phyloP scores from a whole-genome alignment of 2,113 vertebrate species.

The Zootoca vivipara region DNA sequence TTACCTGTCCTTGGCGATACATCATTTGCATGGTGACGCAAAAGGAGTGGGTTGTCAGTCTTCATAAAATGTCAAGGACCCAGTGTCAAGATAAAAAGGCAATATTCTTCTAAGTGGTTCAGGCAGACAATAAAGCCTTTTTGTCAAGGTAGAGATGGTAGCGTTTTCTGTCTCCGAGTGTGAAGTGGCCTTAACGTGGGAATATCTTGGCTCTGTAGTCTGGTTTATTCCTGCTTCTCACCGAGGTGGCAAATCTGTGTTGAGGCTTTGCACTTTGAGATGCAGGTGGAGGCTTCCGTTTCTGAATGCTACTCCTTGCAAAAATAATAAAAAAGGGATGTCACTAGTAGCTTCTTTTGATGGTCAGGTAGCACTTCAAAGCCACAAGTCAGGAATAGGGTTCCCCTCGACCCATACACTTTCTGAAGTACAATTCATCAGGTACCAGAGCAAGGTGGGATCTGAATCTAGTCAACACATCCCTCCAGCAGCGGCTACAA shows the following conservation, averaged over 20 bases:
- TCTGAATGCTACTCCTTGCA: not conserved
- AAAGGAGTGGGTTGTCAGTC: not conserved
- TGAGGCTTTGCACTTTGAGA: not conserved
- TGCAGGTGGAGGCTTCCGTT: not conserved
- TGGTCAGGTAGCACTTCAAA: not conserved
- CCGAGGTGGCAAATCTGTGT: not conserved
- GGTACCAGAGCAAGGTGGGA: too few relatives aligned
- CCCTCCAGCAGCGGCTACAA: too few relatives aligned
- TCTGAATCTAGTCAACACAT: too few relatives aligned
- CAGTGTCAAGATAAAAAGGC: not conserved
- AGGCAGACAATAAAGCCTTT: not conserved
- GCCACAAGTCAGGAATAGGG: not conserved
- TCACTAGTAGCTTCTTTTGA: not conserved
- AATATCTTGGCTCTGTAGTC: not conserved
- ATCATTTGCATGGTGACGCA: not conserved
- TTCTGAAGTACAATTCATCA: not conserved
- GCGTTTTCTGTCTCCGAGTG: not conserved
- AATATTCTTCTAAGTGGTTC: not conserved
- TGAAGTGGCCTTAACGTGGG: not conserved
- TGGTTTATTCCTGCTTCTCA: not conserved
- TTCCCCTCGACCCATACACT: not conserved
- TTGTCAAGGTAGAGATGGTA: not conserved
- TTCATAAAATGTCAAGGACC: constrained; percentile 19
- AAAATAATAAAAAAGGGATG: not conserved
- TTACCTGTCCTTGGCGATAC: not conserved